These are phyloP conservation scores for Apostichopus californicus DNA, from an alignment of 35 echinoderm and acorn worm genomes.

Conservation along the genomic window DNA sequence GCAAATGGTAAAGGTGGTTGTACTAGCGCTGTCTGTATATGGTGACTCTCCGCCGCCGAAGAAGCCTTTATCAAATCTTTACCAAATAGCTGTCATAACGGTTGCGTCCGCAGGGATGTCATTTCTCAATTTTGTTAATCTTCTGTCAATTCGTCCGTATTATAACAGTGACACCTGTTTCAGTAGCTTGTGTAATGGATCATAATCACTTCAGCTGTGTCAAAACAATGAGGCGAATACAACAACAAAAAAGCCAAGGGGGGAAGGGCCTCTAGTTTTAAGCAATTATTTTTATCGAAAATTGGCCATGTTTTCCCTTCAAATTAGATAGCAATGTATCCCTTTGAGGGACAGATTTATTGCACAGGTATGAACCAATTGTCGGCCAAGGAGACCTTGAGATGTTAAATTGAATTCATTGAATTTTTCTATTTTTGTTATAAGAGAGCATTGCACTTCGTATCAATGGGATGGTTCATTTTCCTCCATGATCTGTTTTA, in stretches of 20 bases:
- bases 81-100: neutral
- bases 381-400: conserved; percentile 4
- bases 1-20: neutral
- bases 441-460: neutral
- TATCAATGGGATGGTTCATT: no score
- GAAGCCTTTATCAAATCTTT: neutral
- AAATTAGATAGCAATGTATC: conserved; percentile 1
- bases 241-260: neutral
- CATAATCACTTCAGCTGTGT: conserved; percentile 23
- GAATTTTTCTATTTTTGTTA: neutral
- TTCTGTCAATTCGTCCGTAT: neutral
- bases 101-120: conserved; percentile 28
- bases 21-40: neutral
- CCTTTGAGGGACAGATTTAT: conserved; percentile 47
- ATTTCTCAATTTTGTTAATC: conserved; percentile 8
- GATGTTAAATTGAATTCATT: neutral
- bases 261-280: neutral
- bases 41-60: neutral
- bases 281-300: neutral
- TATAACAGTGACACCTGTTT: conserved; percentile 21
- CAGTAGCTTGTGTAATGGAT: conserved; percentile 15
- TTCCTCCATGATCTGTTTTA: no score
- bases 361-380: conserved; percentile 32
- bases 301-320: neutral
- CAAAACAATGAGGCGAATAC: neutral